Percentiles rank a stretch among this genome's conserved stretches.
phyloP scores from a whole-genome alignment of 1,140 invertebrate species.

The Heliconius melpomene region DNA sequence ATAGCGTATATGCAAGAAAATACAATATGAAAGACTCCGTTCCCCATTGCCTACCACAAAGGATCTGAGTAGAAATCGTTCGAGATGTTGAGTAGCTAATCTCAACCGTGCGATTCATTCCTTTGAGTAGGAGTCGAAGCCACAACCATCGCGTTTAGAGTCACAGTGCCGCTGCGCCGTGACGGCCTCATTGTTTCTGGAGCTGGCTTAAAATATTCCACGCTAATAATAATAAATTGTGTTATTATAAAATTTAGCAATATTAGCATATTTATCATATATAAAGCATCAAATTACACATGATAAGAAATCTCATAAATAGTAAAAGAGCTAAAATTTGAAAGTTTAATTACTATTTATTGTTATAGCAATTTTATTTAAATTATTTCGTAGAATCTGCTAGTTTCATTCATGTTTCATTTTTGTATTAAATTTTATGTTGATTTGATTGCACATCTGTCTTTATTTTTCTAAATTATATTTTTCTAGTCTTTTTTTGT shows the following conservation, averaged over 20 bases:
- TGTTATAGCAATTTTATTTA: not conserved
- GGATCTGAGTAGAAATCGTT: too few species aligned
- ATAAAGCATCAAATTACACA: not conserved
- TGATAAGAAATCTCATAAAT: slow-evolving; percentile 1
- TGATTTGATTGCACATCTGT: not conserved
- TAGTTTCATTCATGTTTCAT: slow-evolving; percentile 4
- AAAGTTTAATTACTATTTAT: slow-evolving; percentile 13
- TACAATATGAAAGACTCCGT: too few species aligned
- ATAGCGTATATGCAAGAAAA: too few species aligned
- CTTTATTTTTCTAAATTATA: not conserved
- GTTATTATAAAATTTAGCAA: not conserved
- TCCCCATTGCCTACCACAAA: too few species aligned
- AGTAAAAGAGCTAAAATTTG: not conserved
- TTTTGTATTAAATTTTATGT: not conserved
- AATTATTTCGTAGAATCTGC: not conserved
- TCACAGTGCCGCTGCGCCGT: too few species aligned
- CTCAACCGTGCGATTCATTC: too few species aligned
- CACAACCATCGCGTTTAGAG: too few species aligned
- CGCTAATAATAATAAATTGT: slow-evolving; percentile 7
- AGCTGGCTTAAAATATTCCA: not conserved
- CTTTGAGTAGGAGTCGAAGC: too few species aligned
- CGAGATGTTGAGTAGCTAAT: too few species aligned
- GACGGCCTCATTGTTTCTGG: not conserved
- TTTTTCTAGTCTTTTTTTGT: too few species aligned
- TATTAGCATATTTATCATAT: slow-evolving; percentile 1